Evolutionary conservation across 2,888 invertebrate genomes (phyloP), one percentile per base, ranked within the genome.

Genomic region (Micoletzkya japonica): DNA sequence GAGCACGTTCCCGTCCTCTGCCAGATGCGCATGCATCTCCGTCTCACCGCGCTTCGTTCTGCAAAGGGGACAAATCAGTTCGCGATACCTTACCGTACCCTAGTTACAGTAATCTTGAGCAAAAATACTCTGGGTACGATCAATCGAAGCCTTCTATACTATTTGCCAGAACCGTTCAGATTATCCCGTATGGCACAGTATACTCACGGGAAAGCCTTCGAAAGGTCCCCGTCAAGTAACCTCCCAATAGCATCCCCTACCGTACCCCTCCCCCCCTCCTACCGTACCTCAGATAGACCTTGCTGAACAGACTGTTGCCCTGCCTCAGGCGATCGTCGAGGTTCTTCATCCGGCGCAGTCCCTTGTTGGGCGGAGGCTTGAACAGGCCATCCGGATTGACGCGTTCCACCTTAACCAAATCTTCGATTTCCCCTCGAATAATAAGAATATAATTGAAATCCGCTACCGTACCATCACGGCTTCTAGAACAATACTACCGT

Each of bases 341-440:
- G 34, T 74, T 71, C 57, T 70, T 58, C 61, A 56, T 56, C 2
- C 75, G 58, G 44, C 73, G 70, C 37, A 75, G 70, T 24, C 76
- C 75, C 6, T 37, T 32, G 58, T 82, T 79, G 32, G 39, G 30
- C 7, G 83, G 82, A 32, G 74, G 56, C 30, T 68, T 60, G 74
- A 83, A 83, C 7, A 82, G 74, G 50, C 61, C 66, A 28, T 70
- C 63, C 2, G 78, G 76, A 20, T 78, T 75, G 14, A 74, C 70
- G 1, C 71, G 30, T 32, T 72, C 71, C 32, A 54, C 30, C n/a
- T 10, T 32, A 59, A 32, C 17, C 14, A 20, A 28, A 28, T 28
- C 26, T 28, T 44, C 44, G 10, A 44, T 44, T 20, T 44, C 14
- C 44, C 20, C n/a, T n/a, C n/a, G n/a, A n/a, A n/a, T n/a, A n/a